phyloP scores from a whole-genome alignment of 2,888 invertebrate genomes.

The Aphidoletes aphidimyza region DNA sequence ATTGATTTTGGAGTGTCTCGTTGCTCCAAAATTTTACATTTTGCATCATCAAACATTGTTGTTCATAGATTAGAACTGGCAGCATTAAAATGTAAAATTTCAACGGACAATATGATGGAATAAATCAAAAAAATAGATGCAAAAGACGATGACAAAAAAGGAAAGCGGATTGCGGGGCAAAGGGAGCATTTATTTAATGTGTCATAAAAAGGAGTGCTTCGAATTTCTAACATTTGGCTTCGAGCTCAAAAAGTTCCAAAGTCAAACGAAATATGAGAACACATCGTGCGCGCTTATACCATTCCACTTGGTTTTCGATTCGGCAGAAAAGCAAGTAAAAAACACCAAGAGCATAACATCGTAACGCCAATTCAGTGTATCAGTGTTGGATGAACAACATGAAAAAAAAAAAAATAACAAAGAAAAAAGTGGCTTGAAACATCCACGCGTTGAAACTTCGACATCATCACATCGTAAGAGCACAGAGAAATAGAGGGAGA shows the following conservation, averaged over 20 bases:
- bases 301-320: background rate
- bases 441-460: background rate
- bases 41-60: background rate
- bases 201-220: conserved; percentile 27
- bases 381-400: too few species aligned
- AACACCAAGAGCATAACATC: too few species aligned
- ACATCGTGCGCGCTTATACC: background rate
- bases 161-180: background rate
- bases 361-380: too few species aligned
- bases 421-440: background rate
- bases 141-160: background rate
- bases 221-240: conserved; percentile 49
- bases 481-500: background rate
- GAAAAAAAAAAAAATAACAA: too few species aligned
- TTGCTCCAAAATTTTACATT: background rate
- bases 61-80: background rate
- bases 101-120: conserved; percentile 16
- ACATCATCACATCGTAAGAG: background rate
- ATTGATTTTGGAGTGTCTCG: conserved; percentile 31
- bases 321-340: background rate
- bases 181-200: conserved; percentile 10
- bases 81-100: background rate
- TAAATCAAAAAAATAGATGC: background rate
- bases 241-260: conserved; percentile 51
- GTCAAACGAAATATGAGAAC: background rate